phyloP scores from a whole-genome alignment of 1,140 invertebrate genomes.

The Callitettix versicolor region DNA sequence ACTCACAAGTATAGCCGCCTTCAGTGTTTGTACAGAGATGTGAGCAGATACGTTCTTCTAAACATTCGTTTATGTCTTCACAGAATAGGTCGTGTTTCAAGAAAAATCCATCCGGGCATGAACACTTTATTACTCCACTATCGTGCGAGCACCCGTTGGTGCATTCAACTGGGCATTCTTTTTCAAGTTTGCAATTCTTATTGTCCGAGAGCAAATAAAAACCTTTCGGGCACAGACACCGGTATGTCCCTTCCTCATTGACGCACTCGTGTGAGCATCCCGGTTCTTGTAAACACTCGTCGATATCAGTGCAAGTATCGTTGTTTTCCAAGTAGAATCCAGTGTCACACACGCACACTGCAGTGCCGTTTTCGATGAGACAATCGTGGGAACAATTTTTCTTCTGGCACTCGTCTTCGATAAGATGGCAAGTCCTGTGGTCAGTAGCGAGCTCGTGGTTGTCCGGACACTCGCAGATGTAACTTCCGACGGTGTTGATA shows the following conservation, averaged over 20 bases:
- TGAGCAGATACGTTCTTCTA: conserved; percentile 55
- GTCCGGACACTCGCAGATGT: conserved; percentile 38
- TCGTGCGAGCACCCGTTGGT: background rate
- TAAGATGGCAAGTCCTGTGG: conserved; percentile 28
- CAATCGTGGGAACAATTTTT: conserved; percentile 38
- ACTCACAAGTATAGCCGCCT: conserved; percentile 41
- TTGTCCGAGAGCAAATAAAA: conserved; percentile 29
- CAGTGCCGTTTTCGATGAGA: conserved; percentile 46
- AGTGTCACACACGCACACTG: conserved; percentile 49
- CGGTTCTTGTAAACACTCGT: conserved; percentile 38
- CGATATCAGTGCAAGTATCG: conserved; percentile 40
- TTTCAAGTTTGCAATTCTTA: conserved; percentile 20
- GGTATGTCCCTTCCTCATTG: conserved; percentile 48
- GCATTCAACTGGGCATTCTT: background rate
- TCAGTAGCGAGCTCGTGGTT: conserved; percentile 34
- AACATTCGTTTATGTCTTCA: conserved; percentile 71
- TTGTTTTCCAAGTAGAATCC: conserved; percentile 35
- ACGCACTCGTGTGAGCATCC: conserved; percentile 35
- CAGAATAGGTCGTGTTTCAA: background rate
- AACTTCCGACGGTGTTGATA: conserved; percentile 34
- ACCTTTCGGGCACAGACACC: conserved; percentile 32
- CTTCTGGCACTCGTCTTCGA: conserved; percentile 38
- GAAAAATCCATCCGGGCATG: background rate
- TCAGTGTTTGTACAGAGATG: conserved; percentile 44
- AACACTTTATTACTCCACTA: background rate